Evolutionary conservation across 2,888 invertebrate species (phyloP), one percentile per base, ranked within the genome.

Genomic region (Trachelus troglodyta): DNA sequence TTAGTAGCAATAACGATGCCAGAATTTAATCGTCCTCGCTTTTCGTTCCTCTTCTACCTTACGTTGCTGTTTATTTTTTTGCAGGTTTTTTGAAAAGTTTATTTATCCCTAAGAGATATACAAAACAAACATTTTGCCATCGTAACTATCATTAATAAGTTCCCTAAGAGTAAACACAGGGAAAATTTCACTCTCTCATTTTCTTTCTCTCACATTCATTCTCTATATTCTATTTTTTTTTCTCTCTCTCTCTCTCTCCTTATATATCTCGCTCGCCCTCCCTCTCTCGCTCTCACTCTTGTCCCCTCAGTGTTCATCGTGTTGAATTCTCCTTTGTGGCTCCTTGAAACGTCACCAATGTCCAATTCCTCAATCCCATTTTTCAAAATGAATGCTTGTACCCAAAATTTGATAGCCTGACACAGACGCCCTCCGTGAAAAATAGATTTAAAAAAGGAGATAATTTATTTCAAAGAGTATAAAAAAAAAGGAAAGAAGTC

Each of bases 31-130:
- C 56, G 56, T 56, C 56, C 56, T 56, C 56, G 56, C 56, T 23
- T 23, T 56, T 56, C 56, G 23, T 56, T 56, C 15, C 56, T 56
- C 56, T 23, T 56, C 56, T 56, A 56, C 23, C 56, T 23, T 56
- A 79, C 6, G 71, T 75, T 73, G 77, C 74, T 12, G 69, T 75
- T 69, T 74, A 79, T 74, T 74, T 75, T 82, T 75, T 56, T 73
- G 80, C 77, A 71, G 75, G 82, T 92, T 92, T 92, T 92, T 92
- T 92, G 91, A 92, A 93, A 93, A 93, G 92, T 93, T 93, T 93
- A 92, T 93, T 93, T 92, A 92, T 93, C 92, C 93, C 93, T 93
- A 93, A 93, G 92, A 93, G 93, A 93, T 90, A 91, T 93, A 93
- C 92, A 94, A 94, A 94, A 93, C 93, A 93, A 94, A 93, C 93